Evolutionary conservation across 2,888 invertebrate species (phyloP), one percentile per base, ranked within the genome.

Genomic region (Mesorhabditis sp.): DNA sequence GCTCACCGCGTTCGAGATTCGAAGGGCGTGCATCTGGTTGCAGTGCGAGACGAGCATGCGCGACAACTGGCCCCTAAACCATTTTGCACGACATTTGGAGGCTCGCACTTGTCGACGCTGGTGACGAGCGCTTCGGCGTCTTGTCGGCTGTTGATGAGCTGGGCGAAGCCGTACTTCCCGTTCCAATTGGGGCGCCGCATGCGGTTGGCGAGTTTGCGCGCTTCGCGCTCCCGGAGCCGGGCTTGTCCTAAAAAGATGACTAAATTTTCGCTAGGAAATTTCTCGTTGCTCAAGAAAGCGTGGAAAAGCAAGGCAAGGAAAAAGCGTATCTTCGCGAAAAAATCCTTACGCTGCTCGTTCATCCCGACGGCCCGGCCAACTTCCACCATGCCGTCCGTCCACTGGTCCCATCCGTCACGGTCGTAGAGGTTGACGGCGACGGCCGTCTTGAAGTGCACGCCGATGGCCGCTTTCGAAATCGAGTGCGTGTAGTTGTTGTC

Each of bases 401-500:
- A 50, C n/a, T 50, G 58, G n/a, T 50, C 58, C 58, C 58, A 50
- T 50, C 10, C n/a, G 10, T 50, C 58, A 13, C n/a, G 7, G 58
- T 50, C 58, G 58, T 50, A 50, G n/a, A 10, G 7, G 10, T 50
- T 10, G 58, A 50, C 58, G n/a, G 10, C n/a, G 58, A 50, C 58
- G 58, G n/a, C n/a, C 58, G 7, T n/a, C 58, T 50, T 50, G 58
- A 50, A 50, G n/a, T 50, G 58, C n/a, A 50, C 7, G n/a, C n/a
- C 10, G n/a, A 50, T 50, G n/a, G 58, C 58, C 58, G 58, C 58
- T 50, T 50, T 50, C n/a, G 58, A 50, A n/a, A 50, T 10, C 58
- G 58, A 50, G 58, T 50, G 58, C 58, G 58, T 50, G 58, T 50
- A 50, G n/a, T 50, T 50, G 58, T 50, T 50, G 58, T 50, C 58